phyloP scores from a whole-genome alignment of 2,113 vertebrate species.

The Microcebus tavaratra region DNA sequence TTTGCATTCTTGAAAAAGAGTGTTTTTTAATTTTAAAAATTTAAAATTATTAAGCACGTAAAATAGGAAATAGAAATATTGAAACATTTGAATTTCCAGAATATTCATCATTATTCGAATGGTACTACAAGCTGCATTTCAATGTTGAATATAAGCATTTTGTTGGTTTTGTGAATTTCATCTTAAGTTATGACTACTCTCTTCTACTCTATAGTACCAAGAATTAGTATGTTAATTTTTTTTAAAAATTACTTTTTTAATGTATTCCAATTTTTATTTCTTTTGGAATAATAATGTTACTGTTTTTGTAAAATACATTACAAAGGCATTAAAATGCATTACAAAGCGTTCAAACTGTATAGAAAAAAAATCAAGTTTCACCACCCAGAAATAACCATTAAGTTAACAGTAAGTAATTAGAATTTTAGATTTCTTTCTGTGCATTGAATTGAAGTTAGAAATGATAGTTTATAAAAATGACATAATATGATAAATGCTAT shows the following conservation, averaged over 20 bases:
- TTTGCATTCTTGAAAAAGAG: not conserved
- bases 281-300: not conserved
- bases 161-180: not conserved
- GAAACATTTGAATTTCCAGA: not conserved
- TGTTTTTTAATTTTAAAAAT: not conserved
- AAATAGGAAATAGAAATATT: not conserved
- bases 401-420: slow-evolving; percentile 24
- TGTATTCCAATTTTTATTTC: not conserved
- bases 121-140: not conserved
- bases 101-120: not conserved
- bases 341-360: not conserved
- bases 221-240: not conserved
- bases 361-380: slow-evolving; percentile 15
- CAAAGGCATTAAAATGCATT: not conserved
- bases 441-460: not conserved
- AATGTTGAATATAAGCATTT: not conserved
- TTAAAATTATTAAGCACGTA: not conserved
- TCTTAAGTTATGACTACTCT: not conserved
- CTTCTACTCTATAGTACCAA: not conserved
- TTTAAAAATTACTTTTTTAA: not conserved
- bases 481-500: not conserved
- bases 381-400: not conserved
- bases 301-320: slow-evolving; percentile 4
- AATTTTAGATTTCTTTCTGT: slow-evolving; percentile 49
- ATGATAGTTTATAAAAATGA: slow-evolving; percentile 43